Evolutionary conservation across 2,113 vertebrate species (phyloP).

Genomic region (Lutjanus erythropterus): DNA sequence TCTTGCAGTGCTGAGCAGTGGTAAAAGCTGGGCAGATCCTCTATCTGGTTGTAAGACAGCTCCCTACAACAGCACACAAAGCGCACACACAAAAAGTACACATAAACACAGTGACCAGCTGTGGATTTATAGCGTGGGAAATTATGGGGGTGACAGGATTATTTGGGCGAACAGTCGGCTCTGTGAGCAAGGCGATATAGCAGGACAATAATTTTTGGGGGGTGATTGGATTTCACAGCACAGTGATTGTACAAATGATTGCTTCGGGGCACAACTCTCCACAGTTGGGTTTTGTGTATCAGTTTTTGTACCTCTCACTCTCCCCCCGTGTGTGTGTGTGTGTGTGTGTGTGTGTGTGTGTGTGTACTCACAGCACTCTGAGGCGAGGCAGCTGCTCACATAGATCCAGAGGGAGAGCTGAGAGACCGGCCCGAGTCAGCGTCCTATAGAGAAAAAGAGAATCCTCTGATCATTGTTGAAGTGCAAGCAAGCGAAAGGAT

Average conservation of each 20-base stretch:
- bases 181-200: slow-evolving; percentile 47
- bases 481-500: slow-evolving; percentile 67
- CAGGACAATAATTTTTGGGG: slow-evolving; percentile 40
- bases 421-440: slow-evolving; percentile 91
- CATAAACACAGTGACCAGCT: slow-evolving; percentile 69
- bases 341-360: slow-evolving; percentile 11
- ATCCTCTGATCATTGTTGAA: slow-evolving; percentile 69
- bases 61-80: slow-evolving; percentile 86
- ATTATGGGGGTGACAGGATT: slow-evolving; percentile 59
- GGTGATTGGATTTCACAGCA: slow-evolving; percentile 68
- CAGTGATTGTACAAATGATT: slow-evolving; percentile 49
- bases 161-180: slow-evolving; percentile 48
- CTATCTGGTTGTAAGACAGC: slow-evolving; percentile 92
- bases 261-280: slow-evolving; percentile 46
- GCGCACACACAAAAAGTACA: slow-evolving; percentile 41
- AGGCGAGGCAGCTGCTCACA: slow-evolving; percentile 94
- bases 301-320: slow-evolving; percentile 50
- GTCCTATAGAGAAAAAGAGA: slow-evolving; percentile 84
- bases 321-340: background rate
- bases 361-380: slow-evolving; percentile 91
- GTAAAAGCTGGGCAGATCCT: slow-evolving; percentile 93
- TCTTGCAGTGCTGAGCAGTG: slow-evolving; percentile 92
- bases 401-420: slow-evolving; percentile 89
- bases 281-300: slow-evolving; percentile 57
- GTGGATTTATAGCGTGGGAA: slow-evolving; percentile 72